These are phyloP conservation scores for Lithodes maja DNA, from an alignment of 2,888 invertebrate species.

Conservation along the genomic window DNA sequence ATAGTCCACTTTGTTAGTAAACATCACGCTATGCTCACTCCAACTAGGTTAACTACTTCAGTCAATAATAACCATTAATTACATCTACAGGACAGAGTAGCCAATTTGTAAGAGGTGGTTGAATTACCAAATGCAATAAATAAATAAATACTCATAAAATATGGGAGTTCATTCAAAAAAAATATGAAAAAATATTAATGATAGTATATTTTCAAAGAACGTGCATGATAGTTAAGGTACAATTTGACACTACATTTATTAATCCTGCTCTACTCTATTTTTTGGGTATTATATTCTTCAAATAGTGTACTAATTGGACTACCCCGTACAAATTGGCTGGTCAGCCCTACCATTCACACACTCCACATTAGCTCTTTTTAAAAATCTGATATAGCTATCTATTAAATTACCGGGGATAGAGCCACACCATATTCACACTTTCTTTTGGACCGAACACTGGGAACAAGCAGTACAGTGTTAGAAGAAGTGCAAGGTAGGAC, in stretches of 20 bases:
- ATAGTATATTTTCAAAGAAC: too few relatives aligned
- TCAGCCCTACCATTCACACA: not conserved
- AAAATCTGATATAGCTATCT: not conserved
- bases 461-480: not conserved
- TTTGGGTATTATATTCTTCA: too few relatives aligned
- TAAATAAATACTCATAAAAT: too few relatives aligned
- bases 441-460: not conserved
- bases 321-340: too few relatives aligned
- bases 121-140: too few relatives aligned
- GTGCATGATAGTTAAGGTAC: too few relatives aligned
- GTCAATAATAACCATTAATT: conserved; percentile 5
- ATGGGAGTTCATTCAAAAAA: too few relatives aligned
- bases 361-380: conserved; percentile 19
- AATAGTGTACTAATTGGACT: too few relatives aligned
- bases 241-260: too few relatives aligned
- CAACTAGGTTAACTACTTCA: conserved; percentile 24
- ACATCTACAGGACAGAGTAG: not conserved
- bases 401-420: not conserved
- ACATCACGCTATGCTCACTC: conserved; percentile 29
- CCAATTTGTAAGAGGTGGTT: too few relatives aligned
- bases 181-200: too few relatives aligned
- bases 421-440: not conserved
- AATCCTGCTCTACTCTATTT: too few relatives aligned
- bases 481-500: not conserved
- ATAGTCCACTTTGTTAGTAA: conserved; percentile 20